These are phyloP conservation scores for Clarias platycephalus DNA, from an alignment of 2,797 vertebrate species.

Conservation along the genomic window DNA sequence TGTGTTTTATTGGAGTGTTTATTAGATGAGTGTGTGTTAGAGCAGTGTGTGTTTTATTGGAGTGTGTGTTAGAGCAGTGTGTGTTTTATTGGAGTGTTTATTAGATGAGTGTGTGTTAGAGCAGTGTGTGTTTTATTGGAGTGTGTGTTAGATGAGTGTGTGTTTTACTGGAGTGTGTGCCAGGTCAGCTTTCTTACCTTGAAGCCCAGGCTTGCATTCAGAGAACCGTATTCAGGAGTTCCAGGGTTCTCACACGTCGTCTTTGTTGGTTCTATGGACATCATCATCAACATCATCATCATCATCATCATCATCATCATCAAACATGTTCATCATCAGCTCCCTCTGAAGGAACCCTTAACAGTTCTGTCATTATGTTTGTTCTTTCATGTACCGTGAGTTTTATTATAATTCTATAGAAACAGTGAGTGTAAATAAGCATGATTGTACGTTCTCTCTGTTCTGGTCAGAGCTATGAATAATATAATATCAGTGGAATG, in stretches of 20 bases:
- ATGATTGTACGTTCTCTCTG: neutral
- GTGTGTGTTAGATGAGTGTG: neutral
- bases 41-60: neutral
- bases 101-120: neutral
- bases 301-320: neutral
- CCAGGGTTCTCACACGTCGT: conserved; percentile 93
- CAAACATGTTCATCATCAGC: neutral
- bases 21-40: neutral
- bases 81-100: conserved; percentile 1
- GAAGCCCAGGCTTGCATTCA: conserved; percentile 93
- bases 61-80: neutral
- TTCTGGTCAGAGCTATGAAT: neutral
- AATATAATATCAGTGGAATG: neutral
- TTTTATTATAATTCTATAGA: neutral
- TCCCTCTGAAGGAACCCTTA: neutral
- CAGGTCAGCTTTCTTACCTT: conserved; percentile 75
- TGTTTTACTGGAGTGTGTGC: neutral
- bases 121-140: neutral
- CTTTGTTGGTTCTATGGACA: conserved; percentile 82
- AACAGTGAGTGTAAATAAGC: neutral
- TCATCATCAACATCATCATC: conserved; percentile 11
- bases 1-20: too few relatives aligned
- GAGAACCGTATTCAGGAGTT: conserved; percentile 86
- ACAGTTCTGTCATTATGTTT: neutral
- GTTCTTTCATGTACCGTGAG: neutral